These are phyloP conservation scores for Laodelphax striatellus DNA, from an alignment of 1,140 invertebrate species.

Conservation along the genomic window DNA sequence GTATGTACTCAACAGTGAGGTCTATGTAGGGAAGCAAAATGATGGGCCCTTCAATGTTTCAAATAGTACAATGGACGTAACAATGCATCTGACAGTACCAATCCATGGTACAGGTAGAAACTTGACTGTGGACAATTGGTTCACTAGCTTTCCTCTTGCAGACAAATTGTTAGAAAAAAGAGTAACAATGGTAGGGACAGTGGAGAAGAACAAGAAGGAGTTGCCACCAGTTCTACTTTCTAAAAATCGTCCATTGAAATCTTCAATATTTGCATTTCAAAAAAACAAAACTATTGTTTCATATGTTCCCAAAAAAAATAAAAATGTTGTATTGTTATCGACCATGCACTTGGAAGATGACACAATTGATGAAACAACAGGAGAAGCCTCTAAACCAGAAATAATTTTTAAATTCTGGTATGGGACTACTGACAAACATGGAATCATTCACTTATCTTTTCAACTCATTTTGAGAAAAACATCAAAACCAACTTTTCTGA, in stretches of 20 bases:
- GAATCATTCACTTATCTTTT: no score
- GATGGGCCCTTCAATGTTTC: conserved; percentile 21
- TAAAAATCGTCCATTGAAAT: conserved; percentile 1
- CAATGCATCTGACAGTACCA: conserved; percentile 17
- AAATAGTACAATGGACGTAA: conserved; percentile 24
- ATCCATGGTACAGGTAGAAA: conserved; percentile 26
- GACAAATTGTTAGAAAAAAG: conserved; percentile 13
- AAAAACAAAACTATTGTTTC: conserved; percentile 17
- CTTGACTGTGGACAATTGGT: conserved; percentile 28
- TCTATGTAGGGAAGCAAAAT: conserved; percentile 25
- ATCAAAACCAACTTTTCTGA: no score
- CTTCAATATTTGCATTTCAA: conserved; percentile 12
- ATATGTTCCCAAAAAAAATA: conserved; percentile 19
- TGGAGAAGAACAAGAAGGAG: conserved; percentile 25
- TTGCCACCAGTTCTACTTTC: conserved; percentile 12
- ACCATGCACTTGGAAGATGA: not conserved
- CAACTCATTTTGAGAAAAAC: no score
- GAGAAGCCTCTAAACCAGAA: conserved; percentile 22
- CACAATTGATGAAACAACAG: conserved; percentile 14
- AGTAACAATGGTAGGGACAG: conserved; percentile 24
- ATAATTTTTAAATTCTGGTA: no score
- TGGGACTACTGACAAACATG: no score
- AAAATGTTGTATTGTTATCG: conserved; percentile 15
- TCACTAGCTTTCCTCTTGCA: conserved; percentile 20
- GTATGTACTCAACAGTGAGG: conserved; percentile 25